Evolutionary conservation across 2,113 vertebrate genomes (phyloP).

Genomic region (Microtus richardsoni): DNA sequence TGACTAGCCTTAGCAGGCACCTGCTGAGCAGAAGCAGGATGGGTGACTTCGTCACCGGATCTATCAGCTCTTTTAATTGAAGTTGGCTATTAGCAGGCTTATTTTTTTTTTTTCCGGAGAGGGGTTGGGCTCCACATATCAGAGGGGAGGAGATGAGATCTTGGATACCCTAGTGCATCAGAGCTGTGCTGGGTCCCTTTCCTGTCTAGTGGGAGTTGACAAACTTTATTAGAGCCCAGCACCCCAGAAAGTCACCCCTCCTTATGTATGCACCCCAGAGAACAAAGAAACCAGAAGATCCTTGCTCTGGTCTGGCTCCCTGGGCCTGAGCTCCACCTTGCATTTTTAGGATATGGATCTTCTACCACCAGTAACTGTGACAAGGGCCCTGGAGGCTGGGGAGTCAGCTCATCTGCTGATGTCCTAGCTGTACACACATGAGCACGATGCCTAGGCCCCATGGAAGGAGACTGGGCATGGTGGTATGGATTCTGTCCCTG

Average conservation of each 20-base stretch:
- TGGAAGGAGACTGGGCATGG: background rate
- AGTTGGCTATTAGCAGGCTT: background rate
- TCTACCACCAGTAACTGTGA: background rate
- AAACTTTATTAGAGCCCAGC: no score
- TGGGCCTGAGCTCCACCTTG: background rate
- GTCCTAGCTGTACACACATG: no score
- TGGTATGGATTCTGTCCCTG: no score
- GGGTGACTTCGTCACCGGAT: rapidly evolving
- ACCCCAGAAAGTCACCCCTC: background rate
- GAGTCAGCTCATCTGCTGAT: no score
- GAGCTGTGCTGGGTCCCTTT: background rate
- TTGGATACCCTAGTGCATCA: background rate
- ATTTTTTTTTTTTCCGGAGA: background rate
- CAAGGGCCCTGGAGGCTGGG: background rate
- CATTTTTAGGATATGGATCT: background rate
- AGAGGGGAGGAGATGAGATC: background rate
- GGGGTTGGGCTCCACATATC: background rate
- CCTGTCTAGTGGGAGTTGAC: background rate
- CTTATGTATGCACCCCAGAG: background rate
- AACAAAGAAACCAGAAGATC: background rate
- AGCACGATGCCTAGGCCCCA: background rate
- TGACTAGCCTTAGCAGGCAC: rapidly evolving
- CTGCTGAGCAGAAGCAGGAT: background rate
- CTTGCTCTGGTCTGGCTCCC: background rate
- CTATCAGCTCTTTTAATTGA: background rate